Evolutionary conservation across 2,113 vertebrate species (phyloP).

Genomic region (Boulengeromyrus knoepffleri): DNA sequence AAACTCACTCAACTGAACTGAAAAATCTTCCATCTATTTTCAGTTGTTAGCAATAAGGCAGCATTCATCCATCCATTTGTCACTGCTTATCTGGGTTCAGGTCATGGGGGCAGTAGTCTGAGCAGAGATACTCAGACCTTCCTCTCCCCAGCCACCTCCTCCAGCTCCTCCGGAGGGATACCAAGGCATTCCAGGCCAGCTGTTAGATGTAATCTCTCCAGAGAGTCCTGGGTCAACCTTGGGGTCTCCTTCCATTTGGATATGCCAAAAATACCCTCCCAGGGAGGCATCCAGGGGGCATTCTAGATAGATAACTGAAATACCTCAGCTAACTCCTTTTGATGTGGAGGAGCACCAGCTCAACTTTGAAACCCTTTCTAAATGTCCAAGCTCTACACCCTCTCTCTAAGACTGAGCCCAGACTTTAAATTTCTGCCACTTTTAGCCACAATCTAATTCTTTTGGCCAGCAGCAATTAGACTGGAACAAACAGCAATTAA

Average conservation of each 20-base stretch:
- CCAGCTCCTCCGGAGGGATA: neutral
- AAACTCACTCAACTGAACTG: neutral
- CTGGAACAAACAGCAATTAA: neutral
- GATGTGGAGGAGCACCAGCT: neutral
- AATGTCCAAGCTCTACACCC: neutral
- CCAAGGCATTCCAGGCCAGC: neutral
- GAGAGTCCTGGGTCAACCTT: neutral
- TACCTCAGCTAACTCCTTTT: neutral
- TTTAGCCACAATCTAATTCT: neutral
- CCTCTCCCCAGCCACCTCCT: neutral
- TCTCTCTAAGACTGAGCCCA: neutral
- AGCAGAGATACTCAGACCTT: neutral
- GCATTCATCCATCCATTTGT: neutral
- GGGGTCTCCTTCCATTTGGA: neutral
- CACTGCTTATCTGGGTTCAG: neutral
- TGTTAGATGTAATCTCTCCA: neutral
- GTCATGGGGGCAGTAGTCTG: neutral
- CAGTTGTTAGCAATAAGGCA: neutral
- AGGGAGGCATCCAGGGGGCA: neutral
- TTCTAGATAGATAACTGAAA: neutral
- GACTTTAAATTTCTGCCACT: neutral
- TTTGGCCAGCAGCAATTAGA: neutral
- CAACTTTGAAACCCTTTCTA: neutral
- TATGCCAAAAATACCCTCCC: neutral
- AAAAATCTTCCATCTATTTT: neutral